phyloP scores from a whole-genome alignment of 2,888 invertebrate species.

The Rhimphoctona megacephalus region DNA sequence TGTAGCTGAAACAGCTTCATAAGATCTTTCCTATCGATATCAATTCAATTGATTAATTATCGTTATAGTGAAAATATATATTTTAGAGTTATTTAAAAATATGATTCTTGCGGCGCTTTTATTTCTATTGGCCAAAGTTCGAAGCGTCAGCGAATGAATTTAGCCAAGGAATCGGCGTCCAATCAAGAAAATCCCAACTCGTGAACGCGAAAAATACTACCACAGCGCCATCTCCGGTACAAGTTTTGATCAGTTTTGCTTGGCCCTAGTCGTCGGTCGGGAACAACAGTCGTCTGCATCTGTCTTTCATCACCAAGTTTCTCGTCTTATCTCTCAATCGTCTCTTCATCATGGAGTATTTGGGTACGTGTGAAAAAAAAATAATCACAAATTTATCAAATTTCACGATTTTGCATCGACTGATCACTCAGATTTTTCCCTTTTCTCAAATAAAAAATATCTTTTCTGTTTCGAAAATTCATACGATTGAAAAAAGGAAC shows the following conservation, averaged over 20 bases:
- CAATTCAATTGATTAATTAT: neutral
- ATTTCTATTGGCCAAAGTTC: conserved; percentile 2
- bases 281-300: neutral
- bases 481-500: neutral
- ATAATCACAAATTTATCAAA: conserved; percentile 65
- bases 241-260: conserved; percentile 2
- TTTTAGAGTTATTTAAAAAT: neutral
- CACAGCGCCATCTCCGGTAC: conserved; percentile 13
- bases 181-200: neutral
- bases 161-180: neutral
- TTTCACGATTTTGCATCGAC: conserved; percentile 27
- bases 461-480: neutral
- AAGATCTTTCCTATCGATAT: neutral
- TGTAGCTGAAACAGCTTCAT: neutral
- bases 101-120: neutral
- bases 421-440: conserved; percentile 40
- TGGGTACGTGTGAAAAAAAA: conserved; percentile 76
- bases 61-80: neutral
- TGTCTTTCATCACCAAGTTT: neutral
- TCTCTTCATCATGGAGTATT: conserved; percentile 79
- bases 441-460: neutral
- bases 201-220: neutral
- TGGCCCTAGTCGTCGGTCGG: neutral
- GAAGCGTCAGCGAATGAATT: neutral
- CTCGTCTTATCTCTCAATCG: neutral